These are phyloP conservation scores for Formica exsecta DNA, from an alignment of 1,140 invertebrate genomes.

Conservation along the genomic window DNA sequence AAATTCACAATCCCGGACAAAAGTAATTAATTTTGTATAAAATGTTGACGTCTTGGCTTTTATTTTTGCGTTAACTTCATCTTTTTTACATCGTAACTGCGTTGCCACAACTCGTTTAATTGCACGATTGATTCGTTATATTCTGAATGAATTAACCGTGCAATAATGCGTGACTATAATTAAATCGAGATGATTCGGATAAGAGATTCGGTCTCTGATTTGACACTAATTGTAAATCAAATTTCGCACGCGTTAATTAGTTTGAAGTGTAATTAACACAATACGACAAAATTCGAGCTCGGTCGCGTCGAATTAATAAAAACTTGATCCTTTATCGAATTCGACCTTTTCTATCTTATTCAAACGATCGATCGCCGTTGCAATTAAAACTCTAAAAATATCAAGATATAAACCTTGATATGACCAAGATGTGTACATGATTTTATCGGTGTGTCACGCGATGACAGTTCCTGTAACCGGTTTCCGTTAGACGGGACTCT, in stretches of 20 bases:
- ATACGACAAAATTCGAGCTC: background rate
- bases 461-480: background rate
- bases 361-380: background rate
- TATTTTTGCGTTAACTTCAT: background rate
- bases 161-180: background rate
- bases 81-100: background rate
- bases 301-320: background rate
- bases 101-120: background rate
- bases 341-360: background rate
- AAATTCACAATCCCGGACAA: too few species aligned
- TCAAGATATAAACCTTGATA: too few species aligned
- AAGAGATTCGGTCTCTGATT: background rate
- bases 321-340: too few species aligned
- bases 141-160: background rate
- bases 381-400: too few species aligned
- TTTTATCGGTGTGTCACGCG: background rate
- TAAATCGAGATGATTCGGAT: slow-evolving; percentile 1
- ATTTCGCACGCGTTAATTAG: slow-evolving; percentile 27
- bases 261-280: background rate
- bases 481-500: background rate
- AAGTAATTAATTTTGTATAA: background rate
- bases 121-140: background rate
- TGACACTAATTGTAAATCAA: background rate
- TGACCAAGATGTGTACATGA: too few species aligned
- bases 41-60: background rate